A percentile compares a stretch with the other conserved stretches of the same genome.
phyloP scores from a whole-genome alignment of 2,797 vertebrate genomes.

The Tapirus indicus region DNA sequence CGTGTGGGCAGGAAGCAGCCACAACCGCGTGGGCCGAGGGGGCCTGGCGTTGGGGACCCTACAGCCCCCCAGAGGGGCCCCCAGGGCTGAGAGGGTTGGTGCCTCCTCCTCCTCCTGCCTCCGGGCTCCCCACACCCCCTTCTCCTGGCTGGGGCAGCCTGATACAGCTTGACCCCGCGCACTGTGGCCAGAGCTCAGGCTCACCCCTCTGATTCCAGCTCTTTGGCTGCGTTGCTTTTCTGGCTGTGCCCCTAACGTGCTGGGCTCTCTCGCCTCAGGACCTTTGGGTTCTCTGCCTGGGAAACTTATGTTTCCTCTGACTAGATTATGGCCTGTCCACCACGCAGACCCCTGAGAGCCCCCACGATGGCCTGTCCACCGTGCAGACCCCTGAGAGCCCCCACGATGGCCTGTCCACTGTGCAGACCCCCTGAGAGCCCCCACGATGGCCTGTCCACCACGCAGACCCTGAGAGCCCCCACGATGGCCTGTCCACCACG shows the following conservation, averaged over 20 bases:
- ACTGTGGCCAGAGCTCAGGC: not conserved
- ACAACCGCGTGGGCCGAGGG: not conserved
- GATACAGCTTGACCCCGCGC: not conserved
- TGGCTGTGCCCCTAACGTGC: not conserved
- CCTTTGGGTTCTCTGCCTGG: not conserved
- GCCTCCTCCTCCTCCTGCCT: not conserved
- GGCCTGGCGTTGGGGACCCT: fast-evolving
- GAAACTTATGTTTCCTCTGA: not conserved
- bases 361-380: not conserved
- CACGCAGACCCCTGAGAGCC: not conserved
- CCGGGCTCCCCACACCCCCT: not conserved
- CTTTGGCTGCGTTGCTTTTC: not conserved
- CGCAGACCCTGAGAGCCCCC: not conserved
- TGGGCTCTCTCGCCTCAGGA: not conserved
- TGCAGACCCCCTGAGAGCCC: too few relatives aligned
- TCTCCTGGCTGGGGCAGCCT: not conserved
- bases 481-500: too few relatives aligned
- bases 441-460: too few relatives aligned
- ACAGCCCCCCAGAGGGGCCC: not conserved
- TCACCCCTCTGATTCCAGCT: not conserved
- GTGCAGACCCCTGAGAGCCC: not conserved
- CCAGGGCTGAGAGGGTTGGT: not conserved
- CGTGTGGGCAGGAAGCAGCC: not conserved
- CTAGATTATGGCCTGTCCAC: too few relatives aligned
- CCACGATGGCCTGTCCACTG: not conserved